Percentiles rank a stretch among this genome's conserved stretches.
phyloP scores from a whole-genome alignment of 2,888 invertebrate species.

The Habroteleia sp. region DNA sequence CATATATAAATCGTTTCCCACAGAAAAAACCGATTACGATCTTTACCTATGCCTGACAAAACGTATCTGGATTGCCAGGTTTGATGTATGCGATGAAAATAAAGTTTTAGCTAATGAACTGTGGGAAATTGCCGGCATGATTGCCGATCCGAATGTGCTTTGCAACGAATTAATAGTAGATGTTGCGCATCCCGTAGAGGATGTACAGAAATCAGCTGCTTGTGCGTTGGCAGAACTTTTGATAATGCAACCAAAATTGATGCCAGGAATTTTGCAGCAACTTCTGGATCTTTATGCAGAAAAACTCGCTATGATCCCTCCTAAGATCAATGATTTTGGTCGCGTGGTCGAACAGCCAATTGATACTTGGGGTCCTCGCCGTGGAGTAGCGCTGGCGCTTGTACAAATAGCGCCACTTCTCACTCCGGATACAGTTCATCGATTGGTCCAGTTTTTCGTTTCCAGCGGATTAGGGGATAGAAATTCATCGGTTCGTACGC shows the following conservation, averaged over 20 bases:
- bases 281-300: slow-evolving; percentile 89
- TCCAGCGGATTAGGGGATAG: slow-evolving; percentile 93
- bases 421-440: slow-evolving; percentile 86
- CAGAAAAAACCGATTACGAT: slow-evolving; percentile 83
- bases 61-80: slow-evolving; percentile 91
- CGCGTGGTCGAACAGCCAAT: slow-evolving; percentile 91
- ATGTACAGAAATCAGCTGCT: slow-evolving; percentile 92
- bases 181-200: slow-evolving; percentile 90
- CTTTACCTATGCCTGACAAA: slow-evolving; percentile 85
- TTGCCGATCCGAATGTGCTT: slow-evolving; percentile 82
- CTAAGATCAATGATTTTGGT: slow-evolving; percentile 94
- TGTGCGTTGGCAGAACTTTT: slow-evolving; percentile 88
- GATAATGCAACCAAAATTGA: slow-evolving; percentile 82
- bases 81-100: slow-evolving; percentile 90
- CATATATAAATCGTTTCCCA: slow-evolving; percentile 85
- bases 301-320: slow-evolving; percentile 90
- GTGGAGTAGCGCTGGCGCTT: slow-evolving; percentile 93
- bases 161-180: slow-evolving; percentile 85
- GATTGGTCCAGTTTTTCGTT: slow-evolving; percentile 91
- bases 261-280: slow-evolving; percentile 84
- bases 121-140: slow-evolving; percentile 84
- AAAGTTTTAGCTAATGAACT: slow-evolving; percentile 84
- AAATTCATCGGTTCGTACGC: slow-evolving; percentile 89
- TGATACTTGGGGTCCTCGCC: slow-evolving; percentile 95
- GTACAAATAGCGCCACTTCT: slow-evolving; percentile 89